Base-by-base conservation (phyloP, 2,888 invertebrate species). In the Nasonovia ribisnigri region DNA sequence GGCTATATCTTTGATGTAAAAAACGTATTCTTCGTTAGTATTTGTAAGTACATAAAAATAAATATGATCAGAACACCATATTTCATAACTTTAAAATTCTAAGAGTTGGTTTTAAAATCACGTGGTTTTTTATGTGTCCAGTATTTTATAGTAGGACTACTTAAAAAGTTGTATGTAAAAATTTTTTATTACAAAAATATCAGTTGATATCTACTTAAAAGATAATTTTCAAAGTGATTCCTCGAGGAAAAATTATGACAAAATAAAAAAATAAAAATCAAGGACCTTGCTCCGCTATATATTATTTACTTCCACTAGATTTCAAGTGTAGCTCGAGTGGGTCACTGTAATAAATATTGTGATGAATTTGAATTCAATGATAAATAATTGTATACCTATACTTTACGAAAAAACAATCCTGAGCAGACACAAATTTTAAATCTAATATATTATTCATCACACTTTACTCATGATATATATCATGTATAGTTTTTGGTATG, bases 61-160 rank as follows among this genome's bases (percentile, higher is more conserved):
- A n/a, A 77, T 36, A 77, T 77, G 77, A 77, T 77, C 36, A 77
- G 6, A 36, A 36, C 8, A 36, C 36, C 36, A 77, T 77, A 77
- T 77, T 77, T 77, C 36, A 77, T 77, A 77, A 77, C 36, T 77
- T 77, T 36, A 0, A 77, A 77, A 36, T 77, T 77, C 77, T 36
- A 77, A 77, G 77, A 36, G 42, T 77, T 36, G 77, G 77, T 42
- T 77, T 77, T 77, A 77, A 77, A 77, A 77, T 77, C 77, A 77
- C 36, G 36, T 77, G 36, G 20, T 36, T 36, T 77, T 77, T 77
- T 77, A 77, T 77, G 77, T 20, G 20, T 8, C 16, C 77, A 36
- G 36, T 77, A 77, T 36, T 77, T 77, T 77, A 77, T 36, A 36
- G 36, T 6, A 42, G 20, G 36, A 36, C 77, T 77, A 77, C 36